Percentiles rank a stretch among this genome's conserved stretches.
phyloP scores from a whole-genome alignment of 1,140 invertebrate species.

The Limonius californicus region DNA sequence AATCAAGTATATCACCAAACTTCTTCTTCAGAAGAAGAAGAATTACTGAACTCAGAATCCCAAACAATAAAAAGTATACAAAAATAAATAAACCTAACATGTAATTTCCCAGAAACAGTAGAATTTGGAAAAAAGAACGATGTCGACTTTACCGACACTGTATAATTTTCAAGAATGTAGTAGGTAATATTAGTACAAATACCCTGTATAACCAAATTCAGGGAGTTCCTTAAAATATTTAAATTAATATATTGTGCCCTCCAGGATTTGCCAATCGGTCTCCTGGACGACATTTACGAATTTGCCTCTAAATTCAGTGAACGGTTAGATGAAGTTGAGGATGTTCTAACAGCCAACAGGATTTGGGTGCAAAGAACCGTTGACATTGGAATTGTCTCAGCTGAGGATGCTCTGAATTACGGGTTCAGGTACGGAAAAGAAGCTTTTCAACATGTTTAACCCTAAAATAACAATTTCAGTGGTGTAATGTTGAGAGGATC shows the following conservation, averaged over 20 bases:
- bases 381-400: slow-evolving; percentile 72
- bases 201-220: too few relatives aligned
- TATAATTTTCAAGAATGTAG: too few relatives aligned
- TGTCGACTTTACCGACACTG: too few relatives aligned
- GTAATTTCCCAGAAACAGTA: too few relatives aligned
- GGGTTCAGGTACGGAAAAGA: slow-evolving; percentile 58
- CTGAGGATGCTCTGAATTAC: slow-evolving; percentile 73
- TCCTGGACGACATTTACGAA: slow-evolving; percentile 80
- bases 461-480: slow-evolving; percentile 51
- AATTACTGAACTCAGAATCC: too few relatives aligned
- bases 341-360: slow-evolving; percentile 74
- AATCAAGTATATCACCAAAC: too few relatives aligned
- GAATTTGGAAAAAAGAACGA: too few relatives aligned
- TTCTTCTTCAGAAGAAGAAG: too few relatives aligned
- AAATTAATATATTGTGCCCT: slow-evolving; percentile 3
- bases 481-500: slow-evolving; percentile 95
- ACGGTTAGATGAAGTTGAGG: slow-evolving; percentile 82
- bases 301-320: slow-evolving; percentile 68
- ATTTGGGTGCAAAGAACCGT: slow-evolving; percentile 77
- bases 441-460: slow-evolving; percentile 2
- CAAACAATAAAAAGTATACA: too few relatives aligned
- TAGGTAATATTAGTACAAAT: too few relatives aligned
- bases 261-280: slow-evolving; percentile 77
- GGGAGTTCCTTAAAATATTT: too few relatives aligned
- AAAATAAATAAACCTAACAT: too few relatives aligned